These are phyloP conservation scores for Erpobdella octoculata DNA, from an alignment of 2,888 invertebrate genomes.

Conservation along the genomic window DNA sequence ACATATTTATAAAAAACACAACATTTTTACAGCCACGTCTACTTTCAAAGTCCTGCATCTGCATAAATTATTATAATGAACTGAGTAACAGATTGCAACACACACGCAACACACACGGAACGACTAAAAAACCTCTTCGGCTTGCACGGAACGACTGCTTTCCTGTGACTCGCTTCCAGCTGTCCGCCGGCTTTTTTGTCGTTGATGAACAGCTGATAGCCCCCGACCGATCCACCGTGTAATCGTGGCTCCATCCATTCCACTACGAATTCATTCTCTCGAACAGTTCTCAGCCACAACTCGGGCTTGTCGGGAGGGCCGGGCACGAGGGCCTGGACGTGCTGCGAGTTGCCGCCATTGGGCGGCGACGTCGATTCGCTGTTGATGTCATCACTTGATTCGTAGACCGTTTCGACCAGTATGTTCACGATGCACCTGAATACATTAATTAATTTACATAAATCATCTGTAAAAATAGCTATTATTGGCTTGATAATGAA, in stretches of 20 bases:
- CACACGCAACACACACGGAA: too few relatives aligned
- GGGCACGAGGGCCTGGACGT: slow-evolving; percentile 48
- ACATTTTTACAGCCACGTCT: not conserved
- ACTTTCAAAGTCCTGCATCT: not conserved
- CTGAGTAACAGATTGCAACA: too few relatives aligned
- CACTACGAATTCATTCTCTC: slow-evolving; percentile 48
- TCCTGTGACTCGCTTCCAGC: slow-evolving; percentile 46
- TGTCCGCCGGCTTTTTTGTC: slow-evolving; percentile 50
- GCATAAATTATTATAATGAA: too few relatives aligned
- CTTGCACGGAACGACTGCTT: slow-evolving; percentile 50
- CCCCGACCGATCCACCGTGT: slow-evolving; percentile 47
- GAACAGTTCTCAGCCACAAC: slow-evolving; percentile 46
- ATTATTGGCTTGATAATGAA: too few relatives aligned
- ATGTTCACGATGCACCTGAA: not conserved
- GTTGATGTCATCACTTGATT: not conserved
- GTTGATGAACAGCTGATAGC: slow-evolving; percentile 49
- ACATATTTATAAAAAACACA: not conserved
- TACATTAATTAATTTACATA: too few relatives aligned
- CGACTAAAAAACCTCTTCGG: slow-evolving; percentile 48
- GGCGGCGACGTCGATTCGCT: too few relatives aligned
- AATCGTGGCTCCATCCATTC: slow-evolving; percentile 51
- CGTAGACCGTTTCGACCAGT: not conserved
- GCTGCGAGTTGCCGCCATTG: slow-evolving; percentile 43
- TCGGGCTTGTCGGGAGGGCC: slow-evolving; percentile 51
- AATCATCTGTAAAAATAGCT: too few relatives aligned